Evolutionary conservation across 1,140 invertebrate species (phyloP), one percentile per base, ranked within the genome.

Genomic region (Teleopsis dalmanni): DNA sequence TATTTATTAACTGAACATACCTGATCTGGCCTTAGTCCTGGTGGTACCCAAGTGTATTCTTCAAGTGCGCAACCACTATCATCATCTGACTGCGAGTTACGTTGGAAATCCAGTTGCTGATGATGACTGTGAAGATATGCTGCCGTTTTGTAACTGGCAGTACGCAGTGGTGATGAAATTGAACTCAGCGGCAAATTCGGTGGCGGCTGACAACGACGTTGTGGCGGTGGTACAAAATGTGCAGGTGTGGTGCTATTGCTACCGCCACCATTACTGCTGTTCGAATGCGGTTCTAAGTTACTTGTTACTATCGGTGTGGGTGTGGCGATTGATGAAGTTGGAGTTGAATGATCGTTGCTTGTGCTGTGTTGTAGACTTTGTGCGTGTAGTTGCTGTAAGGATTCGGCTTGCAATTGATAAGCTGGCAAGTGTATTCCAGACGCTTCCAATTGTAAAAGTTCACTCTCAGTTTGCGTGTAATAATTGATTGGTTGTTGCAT

Each of bases 11-110:
- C n/a, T n/a, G n/a, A n/a, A 56, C 69, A 75, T 73, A 97, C 94
- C 83, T 95, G 93, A 75, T 97, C 93, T 5, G 94, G 92, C 70
- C 92, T 84, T 3, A 97, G 77, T 50, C 93, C 93, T 4, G 91
- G 90, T 29, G 95, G 95, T 41, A 97, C 91, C 95, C 95, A 98
- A 1, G 92, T 94, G 73, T 98, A 98, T 69, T 98, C 95, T 67
- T 98, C 94, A 40, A 98, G 75, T 9, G 93, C 92, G 67, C 94
- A 98, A 9, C 95, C 94, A 33, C 89, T 94, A 75, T 98, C 95
- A 69, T 97, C 93, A 71, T 97, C 94, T 44, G 88, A 93, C 62
- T 95, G 92, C 2, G 90, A 93, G 64, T 95, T 91, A 40, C 91
- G 74, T 62, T 91, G 88, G 53, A 85, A 86, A 70, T 90, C 80